phyloP scores from a whole-genome alignment of 2,888 invertebrate species.

The Diogma glabrata region DNA sequence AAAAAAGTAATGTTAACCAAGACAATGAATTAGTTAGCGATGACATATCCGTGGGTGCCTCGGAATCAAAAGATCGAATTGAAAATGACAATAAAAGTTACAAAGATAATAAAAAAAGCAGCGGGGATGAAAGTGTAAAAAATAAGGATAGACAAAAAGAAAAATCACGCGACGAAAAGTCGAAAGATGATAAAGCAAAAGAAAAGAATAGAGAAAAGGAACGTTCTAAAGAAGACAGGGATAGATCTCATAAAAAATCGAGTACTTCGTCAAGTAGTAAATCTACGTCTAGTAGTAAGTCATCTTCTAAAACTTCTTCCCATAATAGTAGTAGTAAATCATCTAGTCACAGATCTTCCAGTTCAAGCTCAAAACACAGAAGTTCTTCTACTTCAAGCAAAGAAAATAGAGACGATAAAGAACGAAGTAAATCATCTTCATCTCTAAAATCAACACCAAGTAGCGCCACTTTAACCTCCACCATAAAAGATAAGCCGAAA shows the following conservation, averaged over 20 bases:
- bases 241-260: constrained; percentile 14
- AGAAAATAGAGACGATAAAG: no score
- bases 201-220: constrained; percentile 19
- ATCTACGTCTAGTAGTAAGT: constrained; percentile 5
- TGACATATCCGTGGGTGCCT: no score
- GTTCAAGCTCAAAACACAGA: constrained; percentile 13
- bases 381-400: constrained; percentile 14
- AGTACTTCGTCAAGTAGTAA: constrained; percentile 7
- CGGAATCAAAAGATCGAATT: no score
- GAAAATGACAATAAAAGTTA: no score
- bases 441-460: constrained; percentile 24
- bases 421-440: constrained; percentile 8
- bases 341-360: neutral
- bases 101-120: constrained; percentile 38
- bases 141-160: constrained; percentile 35
- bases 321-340: constrained; percentile 5
- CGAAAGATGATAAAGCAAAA: constrained; percentile 20
- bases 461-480: constrained; percentile 19
- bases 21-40: no score
- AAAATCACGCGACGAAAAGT: constrained; percentile 21
- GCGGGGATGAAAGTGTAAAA: constrained; percentile 41
- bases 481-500: constrained; percentile 28
- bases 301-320: neutral
- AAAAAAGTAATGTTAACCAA: no score
- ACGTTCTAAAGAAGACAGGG: constrained; percentile 21